Base-by-base conservation (phyloP, 1,140 invertebrate genomes). In the Aethina tumida region DNA sequence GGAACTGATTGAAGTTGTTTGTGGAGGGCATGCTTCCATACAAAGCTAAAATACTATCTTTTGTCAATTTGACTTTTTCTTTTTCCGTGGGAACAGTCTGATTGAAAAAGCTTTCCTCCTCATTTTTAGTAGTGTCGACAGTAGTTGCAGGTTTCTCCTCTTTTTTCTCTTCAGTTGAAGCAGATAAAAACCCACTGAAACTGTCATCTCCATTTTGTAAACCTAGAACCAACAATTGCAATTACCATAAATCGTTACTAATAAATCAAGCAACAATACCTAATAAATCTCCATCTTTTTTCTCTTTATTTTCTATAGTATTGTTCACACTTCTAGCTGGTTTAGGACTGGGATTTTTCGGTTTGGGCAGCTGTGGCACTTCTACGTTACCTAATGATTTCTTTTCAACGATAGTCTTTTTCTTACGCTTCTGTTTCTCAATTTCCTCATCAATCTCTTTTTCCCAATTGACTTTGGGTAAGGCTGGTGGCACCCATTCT, bases 21-120 rank as follows among this genome's bases (percentile, higher is more conserved):
- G 47, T 28, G 22, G 56, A 49, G 4, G 73, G 72, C 7, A 69
- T 68, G 51, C 75, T 83, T 44, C 79, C 82, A 62, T 93, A 96
- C 18, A 95, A 61, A 4, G 90, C 89, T 58, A 96, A 66, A 64
- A 96, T 95, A 58, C 89, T 94, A 55, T 94, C 89, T 65, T 91
- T 95, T 15, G 86, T 90, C 62, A 94, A 68, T 66, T 90, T 88
- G 39, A 76, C 78, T 44, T 80, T 82, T 50, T 82, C 79, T 46
- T 79, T 77, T 49, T 77, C 69, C 19, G 74, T 77, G 0, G 81
- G 76, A 2, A 73, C 68, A n/a, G 80, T 71, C 61, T 91, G 86
- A 64, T 85, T 88, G 56, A 92, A 93, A 66, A 93, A 93, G 62
- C 80, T 86, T 45, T 88, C 82, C 55, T 92, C 85, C 58, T 92